Conservation (phyloP, 37 sponge, comb jelly and placozoan genomes). For the Cladorhizidae sp. region DNA sequence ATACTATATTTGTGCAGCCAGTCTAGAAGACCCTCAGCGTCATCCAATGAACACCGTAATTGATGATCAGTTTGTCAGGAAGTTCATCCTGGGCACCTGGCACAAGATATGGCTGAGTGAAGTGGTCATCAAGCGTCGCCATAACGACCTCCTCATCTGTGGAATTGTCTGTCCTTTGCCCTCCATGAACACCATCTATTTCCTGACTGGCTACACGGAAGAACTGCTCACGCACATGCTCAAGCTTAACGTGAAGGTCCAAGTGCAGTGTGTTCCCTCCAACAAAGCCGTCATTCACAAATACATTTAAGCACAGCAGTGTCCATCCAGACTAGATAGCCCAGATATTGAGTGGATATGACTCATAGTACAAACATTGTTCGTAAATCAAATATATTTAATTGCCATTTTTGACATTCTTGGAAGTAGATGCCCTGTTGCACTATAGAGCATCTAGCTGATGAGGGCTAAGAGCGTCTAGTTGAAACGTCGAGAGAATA, state of each 20-base stretch:
- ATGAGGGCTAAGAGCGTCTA: too few relatives aligned
- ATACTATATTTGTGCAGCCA: slow-evolving; percentile 27
- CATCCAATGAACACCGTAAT: slow-evolving; percentile 13
- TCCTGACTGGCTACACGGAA: slow-evolving; percentile 56
- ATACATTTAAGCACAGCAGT: slow-evolving; percentile 22
- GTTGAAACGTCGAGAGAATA: too few relatives aligned
- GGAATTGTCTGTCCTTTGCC: slow-evolving; percentile 56
- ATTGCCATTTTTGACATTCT: too few relatives aligned
- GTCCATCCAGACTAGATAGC: too few relatives aligned
- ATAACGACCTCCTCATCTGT: slow-evolving; percentile 35
- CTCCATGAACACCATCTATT: slow-evolving; percentile 21
- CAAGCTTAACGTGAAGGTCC: slow-evolving; percentile 35
- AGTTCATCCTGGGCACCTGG: slow-evolving; percentile 57
- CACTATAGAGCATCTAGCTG: too few relatives aligned
- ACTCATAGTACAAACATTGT: too few relatives aligned
- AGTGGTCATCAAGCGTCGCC: slow-evolving; percentile 55
- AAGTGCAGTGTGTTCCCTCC: slow-evolving; percentile 38
- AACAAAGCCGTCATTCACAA: slow-evolving; percentile 27
- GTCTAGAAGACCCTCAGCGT: slow-evolving; percentile 13
- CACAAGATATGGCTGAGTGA: slow-evolving; percentile 50
- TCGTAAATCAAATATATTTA: too few relatives aligned
- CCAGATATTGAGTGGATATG: too few relatives aligned
- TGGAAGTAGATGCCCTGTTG: too few relatives aligned
- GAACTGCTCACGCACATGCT: slow-evolving; percentile 48
- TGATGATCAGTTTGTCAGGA: slow-evolving; percentile 50